phyloP scores from a whole-genome alignment of 2,888 invertebrate species.

The Rhodophaea formosa region DNA sequence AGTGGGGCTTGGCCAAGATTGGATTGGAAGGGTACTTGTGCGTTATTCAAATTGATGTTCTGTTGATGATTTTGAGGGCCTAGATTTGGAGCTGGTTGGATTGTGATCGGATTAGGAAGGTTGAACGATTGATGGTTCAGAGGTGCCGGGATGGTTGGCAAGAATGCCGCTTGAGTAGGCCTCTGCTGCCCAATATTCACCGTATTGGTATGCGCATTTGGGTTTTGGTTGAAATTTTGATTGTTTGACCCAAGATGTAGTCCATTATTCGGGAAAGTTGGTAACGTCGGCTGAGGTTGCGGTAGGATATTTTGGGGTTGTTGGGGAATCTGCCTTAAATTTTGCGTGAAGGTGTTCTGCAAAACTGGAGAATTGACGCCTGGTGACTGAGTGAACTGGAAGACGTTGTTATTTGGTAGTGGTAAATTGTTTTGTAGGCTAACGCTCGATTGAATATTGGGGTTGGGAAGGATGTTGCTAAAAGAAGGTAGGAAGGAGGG shows the following conservation, averaged over 20 bases:
- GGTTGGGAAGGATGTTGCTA: conserved; percentile 54
- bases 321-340: conserved; percentile 49
- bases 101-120: conserved; percentile 67
- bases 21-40: conserved; percentile 65
- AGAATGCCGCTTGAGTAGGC: conserved; percentile 63
- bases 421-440: conserved; percentile 45
- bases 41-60: conserved; percentile 53
- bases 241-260: conserved; percentile 51
- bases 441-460: conserved; percentile 47
- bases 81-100: conserved; percentile 73
- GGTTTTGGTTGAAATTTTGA: conserved; percentile 53
- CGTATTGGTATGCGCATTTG: conserved; percentile 40
- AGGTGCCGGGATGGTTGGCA: conserved; percentile 58
- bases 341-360: conserved; percentile 55
- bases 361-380: conserved; percentile 45
- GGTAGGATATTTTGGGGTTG: conserved; percentile 56
- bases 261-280: conserved; percentile 57
- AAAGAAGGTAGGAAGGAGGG: conserved; percentile 55
- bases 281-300: conserved; percentile 59
- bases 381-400: conserved; percentile 55
- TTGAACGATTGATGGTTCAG: conserved; percentile 58
- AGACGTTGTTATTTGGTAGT: conserved; percentile 47
- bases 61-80: conserved; percentile 63
- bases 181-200: conserved; percentile 64
- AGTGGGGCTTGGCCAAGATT: conserved; percentile 63